Conservation (phyloP, 1,140 invertebrate species). For the Penaeus indicus region DNA sequence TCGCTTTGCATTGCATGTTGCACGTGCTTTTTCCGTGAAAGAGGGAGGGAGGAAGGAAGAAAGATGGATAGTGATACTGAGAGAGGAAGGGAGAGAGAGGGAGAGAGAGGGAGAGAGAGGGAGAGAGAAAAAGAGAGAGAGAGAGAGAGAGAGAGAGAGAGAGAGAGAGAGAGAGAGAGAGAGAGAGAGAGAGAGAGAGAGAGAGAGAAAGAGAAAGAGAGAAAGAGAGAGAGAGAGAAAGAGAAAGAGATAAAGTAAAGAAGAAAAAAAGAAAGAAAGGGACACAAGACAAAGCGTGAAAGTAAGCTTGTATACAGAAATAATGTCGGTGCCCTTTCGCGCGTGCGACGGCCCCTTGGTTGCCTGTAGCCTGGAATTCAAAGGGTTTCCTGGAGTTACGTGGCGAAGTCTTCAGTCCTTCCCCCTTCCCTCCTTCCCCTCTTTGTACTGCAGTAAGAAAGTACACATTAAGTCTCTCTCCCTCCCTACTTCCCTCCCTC, state of each 20-base stretch:
- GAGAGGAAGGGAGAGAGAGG: not conserved
- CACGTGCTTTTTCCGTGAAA: not conserved
- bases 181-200: not conserved
- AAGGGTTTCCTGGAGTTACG: not conserved
- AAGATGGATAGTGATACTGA: no score
- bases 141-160: not conserved
- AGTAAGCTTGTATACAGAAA: not conserved
- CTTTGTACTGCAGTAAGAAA: no score
- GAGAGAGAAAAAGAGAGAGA: not conserved
- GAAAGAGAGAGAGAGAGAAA: not conserved
- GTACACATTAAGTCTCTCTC: not conserved
- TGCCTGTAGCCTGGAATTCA: not conserved
- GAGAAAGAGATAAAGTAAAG: not conserved
- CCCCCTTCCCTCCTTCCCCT: not conserved
- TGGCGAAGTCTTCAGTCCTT: not conserved
- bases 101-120: not conserved
- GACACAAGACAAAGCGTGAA: not conserved
- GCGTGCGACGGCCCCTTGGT: no score
- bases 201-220: not conserved
- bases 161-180: not conserved
- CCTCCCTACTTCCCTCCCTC: not conserved
- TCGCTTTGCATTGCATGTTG: no score
- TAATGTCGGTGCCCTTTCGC: no score
- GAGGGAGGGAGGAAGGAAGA: not conserved
- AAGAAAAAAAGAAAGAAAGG: not conserved